Conservation (phyloP, 2,888 invertebrate species). For the Lasioglossum morio region DNA sequence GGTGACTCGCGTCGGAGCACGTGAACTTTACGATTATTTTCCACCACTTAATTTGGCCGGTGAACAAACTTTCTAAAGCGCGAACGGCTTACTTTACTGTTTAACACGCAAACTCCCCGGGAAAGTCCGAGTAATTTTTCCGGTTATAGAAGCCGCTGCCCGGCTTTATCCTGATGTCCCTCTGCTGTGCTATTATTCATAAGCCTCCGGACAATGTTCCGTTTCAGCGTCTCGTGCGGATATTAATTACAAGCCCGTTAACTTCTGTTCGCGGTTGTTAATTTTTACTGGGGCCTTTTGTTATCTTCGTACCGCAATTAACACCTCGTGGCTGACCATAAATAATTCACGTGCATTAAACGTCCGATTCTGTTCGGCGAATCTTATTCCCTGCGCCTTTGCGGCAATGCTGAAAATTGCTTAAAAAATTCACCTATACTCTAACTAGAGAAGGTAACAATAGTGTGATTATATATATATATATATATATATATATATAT, state of each 20-base stretch:
- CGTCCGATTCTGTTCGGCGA: neutral
- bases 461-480: too few relatives aligned
- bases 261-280: slow-evolving; percentile 4
- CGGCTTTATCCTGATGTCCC: slow-evolving; percentile 45
- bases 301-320: slow-evolving; percentile 34
- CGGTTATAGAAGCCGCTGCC: neutral
- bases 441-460: neutral
- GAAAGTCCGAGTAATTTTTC: slow-evolving; percentile 35
- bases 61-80: slow-evolving; percentile 29
- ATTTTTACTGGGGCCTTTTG: slow-evolving; percentile 8
- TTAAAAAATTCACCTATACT: neutral
- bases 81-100: slow-evolving; percentile 28
- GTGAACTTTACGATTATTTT: slow-evolving; percentile 39
- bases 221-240: slow-evolving; percentile 37
- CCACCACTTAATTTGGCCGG: slow-evolving; percentile 32
- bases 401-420: neutral
- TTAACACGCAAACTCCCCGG: slow-evolving; percentile 25
- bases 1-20: neutral
- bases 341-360: slow-evolving; percentile 1
- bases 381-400: neutral
- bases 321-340: slow-evolving; percentile 14
- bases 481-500: too few relatives aligned
- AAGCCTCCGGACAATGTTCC: slow-evolving; percentile 44
- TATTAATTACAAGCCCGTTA: slow-evolving; percentile 43
- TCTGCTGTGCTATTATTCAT: slow-evolving; percentile 48